Conservation (phyloP, 2,888 invertebrate genomes). For the Masnerella sp. region DNA sequence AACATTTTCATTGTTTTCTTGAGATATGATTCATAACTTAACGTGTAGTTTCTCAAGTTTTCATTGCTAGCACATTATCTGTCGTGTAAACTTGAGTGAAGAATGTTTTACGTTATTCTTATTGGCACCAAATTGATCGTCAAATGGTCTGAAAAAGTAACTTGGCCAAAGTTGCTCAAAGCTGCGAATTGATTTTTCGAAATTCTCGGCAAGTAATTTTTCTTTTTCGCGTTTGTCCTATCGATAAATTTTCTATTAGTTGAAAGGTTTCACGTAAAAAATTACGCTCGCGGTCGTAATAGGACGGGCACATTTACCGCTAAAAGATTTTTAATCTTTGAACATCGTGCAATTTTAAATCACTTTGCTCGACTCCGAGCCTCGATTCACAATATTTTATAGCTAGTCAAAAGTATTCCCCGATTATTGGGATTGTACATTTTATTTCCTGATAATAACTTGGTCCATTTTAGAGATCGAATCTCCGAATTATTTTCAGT, state of each 20-base stretch:
- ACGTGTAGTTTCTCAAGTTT: too few species aligned
- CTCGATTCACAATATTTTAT: background rate
- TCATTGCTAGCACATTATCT: too few species aligned
- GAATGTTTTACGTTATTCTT: constrained; percentile 11
- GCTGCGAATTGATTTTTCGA: background rate
- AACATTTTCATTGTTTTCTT: too few species aligned
- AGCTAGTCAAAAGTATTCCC: too few species aligned
- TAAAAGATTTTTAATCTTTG: constrained; percentile 12
- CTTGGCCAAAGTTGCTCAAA: background rate
- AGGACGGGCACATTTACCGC: constrained; percentile 2
- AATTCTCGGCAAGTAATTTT: background rate
- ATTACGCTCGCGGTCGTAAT: constrained; percentile 11
- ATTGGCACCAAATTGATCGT: constrained; percentile 12
- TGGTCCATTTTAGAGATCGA: too few species aligned
- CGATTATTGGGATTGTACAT: too few species aligned
- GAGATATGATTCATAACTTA: too few species aligned
- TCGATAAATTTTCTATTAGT: constrained; percentile 12
- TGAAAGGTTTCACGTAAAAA: constrained; percentile 6
- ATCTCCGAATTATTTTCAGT: too few species aligned
- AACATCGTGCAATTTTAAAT: constrained; percentile 6
- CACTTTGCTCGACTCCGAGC: background rate
- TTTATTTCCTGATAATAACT: too few species aligned
- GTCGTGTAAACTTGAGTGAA: background rate
- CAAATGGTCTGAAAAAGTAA: constrained; percentile 10
- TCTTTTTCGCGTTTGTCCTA: background rate